phyloP scores from a whole-genome alignment of 2,113 vertebrate genomes.

The Mugil cephalus region DNA sequence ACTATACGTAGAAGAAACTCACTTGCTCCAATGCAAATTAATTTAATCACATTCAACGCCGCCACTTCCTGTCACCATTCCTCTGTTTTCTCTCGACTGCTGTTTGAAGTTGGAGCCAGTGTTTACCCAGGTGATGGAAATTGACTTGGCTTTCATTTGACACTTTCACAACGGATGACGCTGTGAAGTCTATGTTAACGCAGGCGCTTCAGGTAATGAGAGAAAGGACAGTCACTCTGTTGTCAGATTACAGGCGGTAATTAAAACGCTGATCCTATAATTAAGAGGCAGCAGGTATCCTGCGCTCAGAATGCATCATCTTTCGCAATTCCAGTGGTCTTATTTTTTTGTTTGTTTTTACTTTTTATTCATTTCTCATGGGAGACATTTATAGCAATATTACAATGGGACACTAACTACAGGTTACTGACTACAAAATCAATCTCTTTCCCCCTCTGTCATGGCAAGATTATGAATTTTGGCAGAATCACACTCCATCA shows the following conservation, averaged over 20 bases:
- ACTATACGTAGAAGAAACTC: not conserved
- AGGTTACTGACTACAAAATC: constrained; percentile 48
- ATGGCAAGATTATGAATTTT: constrained; percentile 53
- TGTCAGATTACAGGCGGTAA: constrained; percentile 72
- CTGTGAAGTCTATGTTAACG: constrained; percentile 44
- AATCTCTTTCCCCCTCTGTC: not conserved
- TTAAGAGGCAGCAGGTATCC: constrained; percentile 66
- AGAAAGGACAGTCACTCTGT: constrained; percentile 55
- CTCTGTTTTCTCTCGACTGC: not conserved
- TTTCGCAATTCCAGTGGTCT: constrained; percentile 1
- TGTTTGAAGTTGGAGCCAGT: constrained; percentile 47
- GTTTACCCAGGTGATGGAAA: constrained; percentile 48
- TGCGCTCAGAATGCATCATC: constrained; percentile 53
- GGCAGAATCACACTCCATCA: constrained; percentile 60
- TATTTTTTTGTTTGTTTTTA: constrained; percentile 4
- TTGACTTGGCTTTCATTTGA: constrained; percentile 37
- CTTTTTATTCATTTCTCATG: not conserved
- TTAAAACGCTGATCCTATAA: constrained; percentile 76
- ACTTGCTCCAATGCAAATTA: not conserved
- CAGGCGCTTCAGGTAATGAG: constrained; percentile 66
- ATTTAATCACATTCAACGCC: constrained; percentile 25
- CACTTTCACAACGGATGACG: not conserved
- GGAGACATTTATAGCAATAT: constrained; percentile 29
- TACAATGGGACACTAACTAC: constrained; percentile 18
- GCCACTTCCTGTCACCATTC: constrained; percentile 6